These are phyloP conservation scores for Xenopus borealis DNA, from an alignment of 2,113 vertebrate genomes.

Conservation along the genomic window DNA sequence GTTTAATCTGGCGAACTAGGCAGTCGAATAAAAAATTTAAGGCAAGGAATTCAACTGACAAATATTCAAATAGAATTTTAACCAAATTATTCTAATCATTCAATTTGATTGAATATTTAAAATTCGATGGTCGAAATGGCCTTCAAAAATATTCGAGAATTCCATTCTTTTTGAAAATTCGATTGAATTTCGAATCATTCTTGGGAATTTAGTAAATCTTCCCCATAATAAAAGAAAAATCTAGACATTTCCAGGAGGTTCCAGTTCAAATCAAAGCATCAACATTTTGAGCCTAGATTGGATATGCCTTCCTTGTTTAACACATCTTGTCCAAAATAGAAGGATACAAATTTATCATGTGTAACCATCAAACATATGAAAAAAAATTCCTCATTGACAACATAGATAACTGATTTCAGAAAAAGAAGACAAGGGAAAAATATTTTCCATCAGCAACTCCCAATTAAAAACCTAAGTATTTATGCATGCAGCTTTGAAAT, in stretches of 20 bases:
- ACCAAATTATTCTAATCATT: too few species aligned
- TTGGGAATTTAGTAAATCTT: too few species aligned
- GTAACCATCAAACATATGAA: slow-evolving; percentile 29
- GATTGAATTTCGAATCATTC: too few species aligned
- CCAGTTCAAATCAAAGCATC: slow-evolving; percentile 36
- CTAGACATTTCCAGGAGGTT: slow-evolving; percentile 24
- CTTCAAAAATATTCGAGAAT: too few species aligned
- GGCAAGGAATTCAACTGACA: too few species aligned
- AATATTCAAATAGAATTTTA: too few species aligned
- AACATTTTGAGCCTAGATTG: slow-evolving; percentile 37
- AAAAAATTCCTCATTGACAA: slow-evolving; percentile 37
- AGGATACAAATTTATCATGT: slow-evolving; percentile 42
- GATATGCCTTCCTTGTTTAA: slow-evolving; percentile 43
- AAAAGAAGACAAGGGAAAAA: slow-evolving; percentile 12
- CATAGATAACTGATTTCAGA: slow-evolving; percentile 23
- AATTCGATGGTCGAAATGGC: too few species aligned
- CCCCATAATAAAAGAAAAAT: slow-evolving; percentile 40
- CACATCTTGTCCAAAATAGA: slow-evolving; percentile 32
- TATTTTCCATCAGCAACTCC: slow-evolving; percentile 29
- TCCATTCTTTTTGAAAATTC: too few species aligned
- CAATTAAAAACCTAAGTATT: slow-evolving; percentile 39
- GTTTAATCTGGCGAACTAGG: too few species aligned
- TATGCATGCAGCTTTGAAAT: slow-evolving; percentile 3
- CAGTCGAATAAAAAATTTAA: too few species aligned
- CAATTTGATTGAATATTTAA: too few species aligned